Base-by-base conservation (phyloP, 2,888 invertebrate species). In the Drosophila anomalata region DNA sequence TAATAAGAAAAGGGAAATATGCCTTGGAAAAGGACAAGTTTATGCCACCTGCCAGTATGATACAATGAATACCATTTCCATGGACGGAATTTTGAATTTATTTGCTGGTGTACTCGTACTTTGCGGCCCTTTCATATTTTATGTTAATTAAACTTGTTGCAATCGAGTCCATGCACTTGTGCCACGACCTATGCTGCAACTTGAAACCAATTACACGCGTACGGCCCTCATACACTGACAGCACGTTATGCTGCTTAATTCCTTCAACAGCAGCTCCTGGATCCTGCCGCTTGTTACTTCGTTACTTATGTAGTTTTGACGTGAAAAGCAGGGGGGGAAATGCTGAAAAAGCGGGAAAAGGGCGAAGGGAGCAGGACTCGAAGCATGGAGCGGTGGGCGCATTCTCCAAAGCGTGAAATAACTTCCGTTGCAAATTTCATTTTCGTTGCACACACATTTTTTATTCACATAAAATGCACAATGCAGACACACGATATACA, bases 361-460 rank as follows among this genome's bases (percentile, higher is more conserved):
- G 1, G 42, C 17, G 17, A 17, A 20, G 17, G 42, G 42, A 29
- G 29, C 7, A 29, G 29, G 29, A 29, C n/a, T 41, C 7, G 14
- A 3, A 17, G 17, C 8, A 41, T 41, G 14, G 29, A 29, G 29
- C 29, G 9, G 29, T 9, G 9, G 29, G 22, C 22, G 54, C 29
- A 65, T 44, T 63, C 65, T 31, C 67, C 73, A 78, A 88, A 89
- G 87, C 89, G 87, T 90, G 90, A 89, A 89, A 89, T 90, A 85
- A 89, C 89, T 89, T 90, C 85, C 79, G 78, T 76, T 78, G 89
- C 79, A 77, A 86, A 89, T 89, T 89, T 86, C 77, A 82, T 87
- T 86, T 82, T 82, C 83, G 82, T 73, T 87, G 84, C 73, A 74
- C 73, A 71, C 72, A 81, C 70, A 77, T 88, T 87, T 84, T 81